Evolutionary conservation across 2,113 vertebrate species (phyloP), one percentile per base, ranked within the genome.

Genomic region (Phylloscopus trochiloides): DNA sequence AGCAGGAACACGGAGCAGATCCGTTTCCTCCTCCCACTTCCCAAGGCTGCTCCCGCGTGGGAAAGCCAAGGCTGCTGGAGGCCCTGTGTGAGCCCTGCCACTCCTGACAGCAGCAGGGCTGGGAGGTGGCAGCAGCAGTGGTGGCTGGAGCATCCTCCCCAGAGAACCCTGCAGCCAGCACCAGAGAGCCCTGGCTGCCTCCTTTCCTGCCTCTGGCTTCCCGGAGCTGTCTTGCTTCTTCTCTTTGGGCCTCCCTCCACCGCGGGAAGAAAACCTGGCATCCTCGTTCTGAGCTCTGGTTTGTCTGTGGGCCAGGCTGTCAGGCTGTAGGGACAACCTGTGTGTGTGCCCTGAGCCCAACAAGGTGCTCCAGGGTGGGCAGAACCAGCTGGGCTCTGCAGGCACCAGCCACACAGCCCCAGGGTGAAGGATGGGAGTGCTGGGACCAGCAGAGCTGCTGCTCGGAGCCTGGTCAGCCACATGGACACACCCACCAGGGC

Each of bases 341-440:
- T 34, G 17, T 2, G 0, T 4, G 63, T 4, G 3, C 40, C 59
- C n/a, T 10, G 34, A 50, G 43, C 50, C 17, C 54, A 34, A 32
- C 15, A 15, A 21, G 47, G 4, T n/a, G 47, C 24, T 28, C 19
- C 29, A 6, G 48, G 28, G 22, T 15, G 65, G 57, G 79, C 42
- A 26, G 54, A 10, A 63, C 29, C 34, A 40, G 52, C 67, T 0
- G 20, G 38, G 22, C 2, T 32, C 34, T 0, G 0, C 1, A 0
- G 28, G 72, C 20, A 70, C 18, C 48, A 12, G 47, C 71, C 1
- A 0, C 36, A 36, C 3, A 2, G 80, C 61, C 54, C 50, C 29
- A 61, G 31, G n/a, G 8, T 6, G 21, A 42, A 34, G 45, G 47
- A 32, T 79, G 68, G 28, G 19, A 43, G 18, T 7, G 43, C 59